Evolutionary conservation across 1,140 invertebrate genomes (phyloP), one percentile per base, ranked within the genome.

Genomic region (Drosophila busckii): DNA sequence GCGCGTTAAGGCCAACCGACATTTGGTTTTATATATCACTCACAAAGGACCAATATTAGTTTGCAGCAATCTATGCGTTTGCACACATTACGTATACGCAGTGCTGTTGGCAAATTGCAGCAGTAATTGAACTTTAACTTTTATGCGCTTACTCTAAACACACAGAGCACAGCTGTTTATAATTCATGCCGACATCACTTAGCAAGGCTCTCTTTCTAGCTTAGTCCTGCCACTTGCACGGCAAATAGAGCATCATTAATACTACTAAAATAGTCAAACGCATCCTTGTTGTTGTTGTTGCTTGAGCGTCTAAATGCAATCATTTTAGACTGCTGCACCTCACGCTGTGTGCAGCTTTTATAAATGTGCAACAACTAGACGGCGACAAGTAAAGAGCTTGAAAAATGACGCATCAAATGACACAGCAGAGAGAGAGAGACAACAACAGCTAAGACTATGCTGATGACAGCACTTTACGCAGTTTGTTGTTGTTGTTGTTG

Each of bases 161-260:
- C n/a, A n/a, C n/a, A n/a, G n/a, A n/a, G n/a, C 41, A 20, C 6
- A 28, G 26, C 22, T 35, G 25, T 28, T 32, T 55, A 55, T 71
- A 59, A 68, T 45, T 80, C 73, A 70, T 49, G 45, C 48, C 35
- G 63, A 31, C 48, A 71, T 63, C 75, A 80, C 71, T 78, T 80
- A 78, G 71, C 71, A 56, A 31, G 45, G 68, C 63, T 58, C 60
- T 64, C 48, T 56, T 40, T 10, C 44, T 20, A 25, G 28, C 7
- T n/a, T 7, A 9, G 10, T 20, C 40, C 46, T 41, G 52, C 28
- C 66, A 70, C 70, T 80, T 56, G 62, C 67, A 71, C 37, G 56
- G 73, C 59, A 78, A 78, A 78, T 78, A 80, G 71, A 73, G 73
- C 75, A 58, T 78, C 71, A 78, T 78, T 78, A 78, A 78, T 78